Percentiles rank a stretch among this genome's conserved stretches.
These are phyloP conservation scores for Polypedilum pembai DNA, from an alignment of 1,140 invertebrate genomes.

Conservation along the genomic window DNA sequence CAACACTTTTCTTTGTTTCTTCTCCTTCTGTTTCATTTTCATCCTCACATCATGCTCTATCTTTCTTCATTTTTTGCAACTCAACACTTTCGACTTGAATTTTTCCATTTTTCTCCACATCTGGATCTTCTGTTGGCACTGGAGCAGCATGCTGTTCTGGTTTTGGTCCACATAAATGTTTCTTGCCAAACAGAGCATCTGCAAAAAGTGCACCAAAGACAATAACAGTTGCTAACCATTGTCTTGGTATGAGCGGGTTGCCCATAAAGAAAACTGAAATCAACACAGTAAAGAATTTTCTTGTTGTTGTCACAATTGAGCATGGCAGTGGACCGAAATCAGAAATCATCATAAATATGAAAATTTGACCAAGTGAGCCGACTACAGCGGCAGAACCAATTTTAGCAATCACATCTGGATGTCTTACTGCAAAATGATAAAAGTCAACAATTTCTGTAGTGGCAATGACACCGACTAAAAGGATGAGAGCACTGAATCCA, in stretches of 20 bases:
- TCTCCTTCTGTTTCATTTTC: no score
- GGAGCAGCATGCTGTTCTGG: not conserved
- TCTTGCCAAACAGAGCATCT: slow-evolving; percentile 56
- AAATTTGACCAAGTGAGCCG: slow-evolving; percentile 89
- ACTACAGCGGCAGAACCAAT: slow-evolving; percentile 70
- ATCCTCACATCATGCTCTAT: no score
- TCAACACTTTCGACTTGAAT: not conserved
- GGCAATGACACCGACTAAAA: slow-evolving; percentile 60
- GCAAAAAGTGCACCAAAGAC: slow-evolving; percentile 80
- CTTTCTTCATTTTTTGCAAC: not conserved
- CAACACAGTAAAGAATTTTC: slow-evolving; percentile 97
- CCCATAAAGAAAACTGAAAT: slow-evolving; percentile 91
- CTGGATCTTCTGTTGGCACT: not conserved
- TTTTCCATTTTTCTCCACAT: slow-evolving; percentile 5
- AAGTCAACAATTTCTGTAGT: slow-evolving; percentile 83
- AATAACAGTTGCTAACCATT: slow-evolving; percentile 83
- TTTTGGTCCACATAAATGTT: slow-evolving; percentile 25
- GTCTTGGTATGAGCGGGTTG: slow-evolving; percentile 67
- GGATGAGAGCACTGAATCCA: slow-evolving; percentile 59
- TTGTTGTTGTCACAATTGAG: slow-evolving; percentile 92
- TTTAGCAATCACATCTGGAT: slow-evolving; percentile 70
- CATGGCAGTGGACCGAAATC: slow-evolving; percentile 89
- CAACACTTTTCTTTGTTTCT: no score
- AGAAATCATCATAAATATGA: slow-evolving; percentile 88
- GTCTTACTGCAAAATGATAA: slow-evolving; percentile 65